Conservation (phyloP, 1,140 invertebrate genomes). For the Caenorhabditis elegans region WBcel235 BX284606.5:7637001-7637500, state of each 20-base stretch:
- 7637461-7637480: background rate
- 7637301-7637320: no score
- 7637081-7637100: conserved; percentile 13
- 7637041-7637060: background rate
- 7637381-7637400: background rate
- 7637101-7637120: conserved; percentile 8
- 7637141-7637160: conserved; percentile 12
- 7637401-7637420: background rate
- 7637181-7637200: background rate
- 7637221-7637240: background rate
- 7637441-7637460: background rate
- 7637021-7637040: conserved; percentile 14
- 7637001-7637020: background rate
- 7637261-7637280: no score
- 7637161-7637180: background rate
- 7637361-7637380: no score
- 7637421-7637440: background rate
- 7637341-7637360: no score
- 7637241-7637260: background rate
- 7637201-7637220: background rate
- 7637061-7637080: background rate
- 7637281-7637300: no score
- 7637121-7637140: conserved; percentile 18
- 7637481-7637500: background rate
- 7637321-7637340: no score